Conservation (phyloP, 2,797 vertebrate genomes). For the Cichlasoma orientale region DNA sequence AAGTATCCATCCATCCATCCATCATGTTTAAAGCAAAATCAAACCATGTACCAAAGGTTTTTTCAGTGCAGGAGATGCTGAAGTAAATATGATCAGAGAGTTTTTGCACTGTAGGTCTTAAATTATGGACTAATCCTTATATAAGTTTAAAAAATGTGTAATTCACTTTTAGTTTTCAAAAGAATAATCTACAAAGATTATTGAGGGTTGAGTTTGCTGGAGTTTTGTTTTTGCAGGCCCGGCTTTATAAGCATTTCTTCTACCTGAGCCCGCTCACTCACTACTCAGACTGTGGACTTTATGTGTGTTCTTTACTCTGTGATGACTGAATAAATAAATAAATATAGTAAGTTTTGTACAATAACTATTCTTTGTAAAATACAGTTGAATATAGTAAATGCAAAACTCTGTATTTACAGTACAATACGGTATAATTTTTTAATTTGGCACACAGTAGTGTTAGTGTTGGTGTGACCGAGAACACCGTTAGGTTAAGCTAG, state of each 20-base stretch:
- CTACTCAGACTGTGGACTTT: neutral
- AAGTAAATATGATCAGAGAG: neutral
- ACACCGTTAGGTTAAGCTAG: neutral
- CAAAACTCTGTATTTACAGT: neutral
- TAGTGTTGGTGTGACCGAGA: neutral
- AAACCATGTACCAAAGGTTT: neutral
- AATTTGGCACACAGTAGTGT: neutral
- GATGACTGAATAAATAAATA: neutral
- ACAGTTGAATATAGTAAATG: neutral
- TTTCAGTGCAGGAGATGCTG: neutral
- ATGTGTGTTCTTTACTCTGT: neutral
- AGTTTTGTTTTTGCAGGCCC: neutral
- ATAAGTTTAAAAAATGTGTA: neutral
- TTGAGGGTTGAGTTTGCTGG: neutral
- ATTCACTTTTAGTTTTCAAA: neutral
- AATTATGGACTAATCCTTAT: neutral
- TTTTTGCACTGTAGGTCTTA: neutral
- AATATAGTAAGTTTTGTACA: neutral
- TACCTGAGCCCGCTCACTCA: neutral
- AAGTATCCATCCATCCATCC: no score
- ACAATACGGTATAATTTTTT: neutral
- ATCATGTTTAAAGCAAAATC: neutral
- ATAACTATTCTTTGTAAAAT: neutral
- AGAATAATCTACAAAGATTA: neutral
- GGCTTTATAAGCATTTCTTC: neutral